Base-by-base conservation (phyloP, 2,113 vertebrate genomes). In the Athene cunicularia region DNA sequence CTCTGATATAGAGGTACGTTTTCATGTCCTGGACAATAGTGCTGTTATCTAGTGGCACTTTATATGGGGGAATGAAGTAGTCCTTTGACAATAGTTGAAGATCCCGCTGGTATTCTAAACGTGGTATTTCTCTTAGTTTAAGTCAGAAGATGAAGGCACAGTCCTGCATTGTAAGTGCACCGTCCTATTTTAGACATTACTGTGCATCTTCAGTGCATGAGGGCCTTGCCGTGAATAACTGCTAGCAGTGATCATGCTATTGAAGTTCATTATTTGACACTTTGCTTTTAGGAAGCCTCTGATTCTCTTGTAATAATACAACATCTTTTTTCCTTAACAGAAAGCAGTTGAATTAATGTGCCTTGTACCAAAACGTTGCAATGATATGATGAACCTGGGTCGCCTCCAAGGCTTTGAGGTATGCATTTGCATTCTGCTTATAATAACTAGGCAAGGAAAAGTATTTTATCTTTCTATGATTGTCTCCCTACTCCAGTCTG, bases 341-440 rank as follows among this genome's bases (percentile, higher is more conserved):
- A 98, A 98, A 99, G 98, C 99, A 4, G 98, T 99, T 68, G 98
- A 98, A 86, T 96, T 99, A 97, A 99, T 99, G 99, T 99, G 99
- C 98, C 99, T 99, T 98, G 99, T 99, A 92, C 99, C 99, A 1
- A 99, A 99, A 97, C 99, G 99, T 82, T 99, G 99, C 96, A 99
- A 99, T 72, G 99, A 99, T 97, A 99, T 99, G 99, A 99, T 99
- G 99, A 99, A 99, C 85, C 98, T 99, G 96, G 99, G 99, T 75
- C 98, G 99, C 70, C 98, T 99, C 88, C 99, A 99, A 97, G 99
- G 99, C 95, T 99, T 99, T 89, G 99, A 99, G 99, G 99, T 99
- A 97, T 63, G 93, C 7, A 22, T 88, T 88, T 47, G 19, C 37
- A 47, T 93, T 87, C 33, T 83, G 17, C 53, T 81, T 74, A 2